A percentile compares a stretch with the other conserved stretches of the same genome.
These are phyloP conservation scores for Steinernema carpocapsae DNA, from an alignment of 2,888 invertebrate species.

Conservation along the genomic window DNA sequence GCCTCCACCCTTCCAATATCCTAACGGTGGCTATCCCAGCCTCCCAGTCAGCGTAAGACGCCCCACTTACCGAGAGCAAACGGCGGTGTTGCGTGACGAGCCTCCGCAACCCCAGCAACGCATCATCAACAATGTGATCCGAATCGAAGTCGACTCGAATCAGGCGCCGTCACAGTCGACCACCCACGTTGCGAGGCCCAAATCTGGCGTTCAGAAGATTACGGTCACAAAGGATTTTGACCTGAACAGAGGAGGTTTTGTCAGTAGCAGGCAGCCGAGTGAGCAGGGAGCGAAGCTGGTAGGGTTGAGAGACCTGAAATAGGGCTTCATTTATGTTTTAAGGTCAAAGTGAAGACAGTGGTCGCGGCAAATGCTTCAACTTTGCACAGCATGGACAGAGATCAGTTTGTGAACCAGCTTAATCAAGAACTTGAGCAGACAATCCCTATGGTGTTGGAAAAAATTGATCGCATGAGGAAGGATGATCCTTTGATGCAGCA, in stretches of 20 bases:
- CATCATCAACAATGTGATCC: conserved; percentile 25
- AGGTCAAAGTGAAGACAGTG: conserved; percentile 16
- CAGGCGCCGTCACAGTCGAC: conserved; percentile 21
- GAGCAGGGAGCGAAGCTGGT: conserved; percentile 4
- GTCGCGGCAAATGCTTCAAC: conserved; percentile 19
- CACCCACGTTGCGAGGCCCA: conserved; percentile 12
- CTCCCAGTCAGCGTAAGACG: conserved; percentile 7
- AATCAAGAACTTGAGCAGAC: conserved; percentile 45
- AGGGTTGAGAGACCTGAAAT: background rate
- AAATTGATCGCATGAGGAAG: conserved; percentile 38
- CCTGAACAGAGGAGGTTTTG: background rate
- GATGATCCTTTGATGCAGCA: background rate
- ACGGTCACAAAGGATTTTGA: conserved; percentile 20
- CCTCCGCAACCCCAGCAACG: background rate
- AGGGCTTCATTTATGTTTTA: background rate
- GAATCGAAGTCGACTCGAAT: background rate
- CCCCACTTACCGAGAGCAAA: background rate
- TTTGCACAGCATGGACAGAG: conserved; percentile 36
- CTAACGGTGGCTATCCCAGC: conserved; percentile 11
- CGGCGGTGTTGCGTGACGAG: background rate
- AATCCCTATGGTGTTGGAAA: conserved; percentile 48
- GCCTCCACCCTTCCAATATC: conserved; percentile 9
- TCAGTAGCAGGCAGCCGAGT: background rate
- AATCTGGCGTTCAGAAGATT: conserved; percentile 5
- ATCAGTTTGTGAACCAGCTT: conserved; percentile 47